Conservation (phyloP, 2,113 vertebrate species). For the Illadopsis cleaveri region DNA sequence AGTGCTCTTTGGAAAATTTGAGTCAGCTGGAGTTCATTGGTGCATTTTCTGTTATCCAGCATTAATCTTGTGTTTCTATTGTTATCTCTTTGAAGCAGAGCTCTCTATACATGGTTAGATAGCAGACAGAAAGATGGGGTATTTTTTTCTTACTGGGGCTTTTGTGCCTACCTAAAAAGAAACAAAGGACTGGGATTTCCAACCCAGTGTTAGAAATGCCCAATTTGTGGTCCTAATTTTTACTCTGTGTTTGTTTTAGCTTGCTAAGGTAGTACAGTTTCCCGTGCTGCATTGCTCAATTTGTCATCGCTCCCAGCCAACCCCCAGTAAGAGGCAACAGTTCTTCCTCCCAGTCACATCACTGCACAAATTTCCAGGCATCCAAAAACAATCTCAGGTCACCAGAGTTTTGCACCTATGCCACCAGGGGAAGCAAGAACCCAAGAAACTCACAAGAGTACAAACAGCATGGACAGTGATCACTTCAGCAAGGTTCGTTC, state of each 20-base stretch:
- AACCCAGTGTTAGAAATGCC: background rate
- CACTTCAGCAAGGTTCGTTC: background rate
- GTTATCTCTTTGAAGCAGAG: background rate
- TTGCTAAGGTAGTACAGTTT: background rate
- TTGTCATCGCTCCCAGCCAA: background rate
- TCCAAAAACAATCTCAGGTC: background rate
- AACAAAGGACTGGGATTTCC: background rate
- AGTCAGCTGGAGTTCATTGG: background rate
- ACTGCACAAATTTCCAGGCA: background rate
- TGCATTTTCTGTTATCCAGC: background rate
- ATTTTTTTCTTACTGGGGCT: background rate
- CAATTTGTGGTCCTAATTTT: background rate
- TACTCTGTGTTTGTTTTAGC: background rate
- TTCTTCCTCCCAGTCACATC: background rate
- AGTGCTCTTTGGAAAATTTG: background rate
- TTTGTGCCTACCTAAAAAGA: background rate
- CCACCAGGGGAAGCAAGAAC: slow-evolving; percentile 40
- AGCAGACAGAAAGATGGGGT: background rate
- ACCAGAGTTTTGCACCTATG: background rate
- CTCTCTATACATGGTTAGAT: background rate
- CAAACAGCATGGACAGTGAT: background rate
- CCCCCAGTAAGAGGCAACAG: background rate
- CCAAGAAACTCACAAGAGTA: background rate
- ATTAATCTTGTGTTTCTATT: background rate
- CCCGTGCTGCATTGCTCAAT: background rate